Evolutionary conservation across 92 coral and sea anemone species (phyloP).

Genomic region (Meandrina meandrites): DNA sequence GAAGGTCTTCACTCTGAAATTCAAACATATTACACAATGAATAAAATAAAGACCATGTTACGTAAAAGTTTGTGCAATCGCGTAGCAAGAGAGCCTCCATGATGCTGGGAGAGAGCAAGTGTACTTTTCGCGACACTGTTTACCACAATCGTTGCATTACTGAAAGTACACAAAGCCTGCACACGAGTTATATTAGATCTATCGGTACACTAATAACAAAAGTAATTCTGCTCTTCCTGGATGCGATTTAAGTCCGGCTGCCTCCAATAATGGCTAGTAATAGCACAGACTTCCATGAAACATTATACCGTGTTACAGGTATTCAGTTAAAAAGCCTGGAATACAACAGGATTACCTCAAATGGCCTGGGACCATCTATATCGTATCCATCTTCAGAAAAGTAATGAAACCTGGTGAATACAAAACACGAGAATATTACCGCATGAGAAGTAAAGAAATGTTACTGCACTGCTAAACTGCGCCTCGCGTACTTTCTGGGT

Average conservation of each 20-base stretch:
- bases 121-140: not conserved
- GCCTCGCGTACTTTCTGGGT: not conserved
- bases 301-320: not conserved
- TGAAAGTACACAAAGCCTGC: too few species aligned
- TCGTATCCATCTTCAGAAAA: slow-evolving; percentile 96
- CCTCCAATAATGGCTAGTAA: not conserved
- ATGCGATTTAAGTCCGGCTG: too few species aligned
- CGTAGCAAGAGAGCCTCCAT: not conserved
- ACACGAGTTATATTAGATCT: too few species aligned
- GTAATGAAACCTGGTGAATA: slow-evolving; percentile 81
- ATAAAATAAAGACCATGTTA: not conserved
- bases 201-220: not conserved
- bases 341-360: slow-evolving; percentile 65
- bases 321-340: not conserved
- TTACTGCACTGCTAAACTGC: not conserved
- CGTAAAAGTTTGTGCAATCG: not conserved
- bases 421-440: not conserved
- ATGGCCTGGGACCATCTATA: slow-evolving; percentile 81
- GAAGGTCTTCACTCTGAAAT: slow-evolving; percentile 91
- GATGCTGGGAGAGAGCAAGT: not conserved
- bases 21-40: not conserved
- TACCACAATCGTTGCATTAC: not conserved
- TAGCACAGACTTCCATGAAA: not conserved
- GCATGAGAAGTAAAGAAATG: not conserved
- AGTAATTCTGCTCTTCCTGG: too few species aligned